Base-by-base conservation (phyloP, 2,888 invertebrate species). In the Phragmatobia fuliginosa region DNA sequence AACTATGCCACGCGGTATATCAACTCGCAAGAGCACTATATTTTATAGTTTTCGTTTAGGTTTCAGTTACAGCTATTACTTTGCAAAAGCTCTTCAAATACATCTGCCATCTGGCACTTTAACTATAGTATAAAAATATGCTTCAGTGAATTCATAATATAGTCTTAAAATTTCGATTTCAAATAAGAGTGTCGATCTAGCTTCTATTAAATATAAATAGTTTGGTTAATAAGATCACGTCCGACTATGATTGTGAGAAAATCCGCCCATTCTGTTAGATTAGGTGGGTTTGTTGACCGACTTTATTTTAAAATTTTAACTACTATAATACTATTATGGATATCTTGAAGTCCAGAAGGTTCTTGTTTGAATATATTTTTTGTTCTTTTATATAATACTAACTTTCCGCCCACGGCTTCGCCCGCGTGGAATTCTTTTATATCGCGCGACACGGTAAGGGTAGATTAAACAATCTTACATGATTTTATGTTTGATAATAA, bases 161-260 rank as follows among this genome's bases (percentile, higher is more conserved):
- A 7, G 2, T 31, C 18, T 14, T 21, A 38, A n/a, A 60, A 5
- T 14, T 11, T 38, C 21, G 8, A 52, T 52, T 36, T 69, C 31
- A 61, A 62, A 38, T 33, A 25, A 59, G 33, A 14, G 52, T 25
- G 14, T 36, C 68, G 56, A 63, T 41, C 56, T 60, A 38, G 36
- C 25, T 59, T 61, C 41, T 60, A 62, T 52, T 65, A 66, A 33
- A 38, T 64, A 33, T 49, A 45, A 56, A 73, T 60, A 67, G 71
- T 69, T 75, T 67, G 36, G 65, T 49, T 83, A 82, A 82, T 76
- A 76, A 77, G 80, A 82, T 83, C 83, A 83, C 83, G 83, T 83
- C 11, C 63, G 61, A 32, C 59, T 63, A 74, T 77, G 70, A 78
- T 71, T 74, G 70, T 64, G 70, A 69, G 70, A 45, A 52, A 56